A percentile compares a stretch with the other conserved stretches of the same genome.
Conservation (phyloP, 2,113 vertebrate species). For the Murina feae region DNA sequence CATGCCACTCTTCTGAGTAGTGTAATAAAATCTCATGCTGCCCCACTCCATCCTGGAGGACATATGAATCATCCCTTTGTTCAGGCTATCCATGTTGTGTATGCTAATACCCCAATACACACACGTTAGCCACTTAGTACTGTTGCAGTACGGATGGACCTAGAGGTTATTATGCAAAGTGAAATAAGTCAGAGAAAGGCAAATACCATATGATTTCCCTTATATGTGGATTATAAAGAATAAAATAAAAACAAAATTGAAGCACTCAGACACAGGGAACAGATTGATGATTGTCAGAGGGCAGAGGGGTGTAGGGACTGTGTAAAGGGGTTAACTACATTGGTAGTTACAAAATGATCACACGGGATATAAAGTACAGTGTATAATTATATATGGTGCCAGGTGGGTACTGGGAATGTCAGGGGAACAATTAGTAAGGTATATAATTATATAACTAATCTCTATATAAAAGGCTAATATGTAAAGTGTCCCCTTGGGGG, state of each 20-base stretch:
- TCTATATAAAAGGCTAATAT: too few species aligned
- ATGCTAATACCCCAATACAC: not conserved
- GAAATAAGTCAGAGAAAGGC: not conserved
- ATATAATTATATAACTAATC: not conserved
- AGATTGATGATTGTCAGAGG: not conserved
- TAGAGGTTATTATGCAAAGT: not conserved
- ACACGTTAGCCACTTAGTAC: not conserved
- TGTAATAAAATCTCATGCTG: not conserved
- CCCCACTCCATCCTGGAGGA: not conserved
- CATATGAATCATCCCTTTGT: not conserved
- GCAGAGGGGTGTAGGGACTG: not conserved
- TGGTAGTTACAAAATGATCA: not conserved
- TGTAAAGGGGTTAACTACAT: not conserved
- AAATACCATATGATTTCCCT: not conserved
- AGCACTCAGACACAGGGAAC: not conserved
- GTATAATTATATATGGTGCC: not conserved
- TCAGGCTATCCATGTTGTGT: not conserved
- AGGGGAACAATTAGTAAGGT: not conserved
- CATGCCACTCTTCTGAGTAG: not conserved
- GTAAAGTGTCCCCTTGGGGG: too few species aligned
- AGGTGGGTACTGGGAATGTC: not conserved
- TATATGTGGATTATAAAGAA: not conserved
- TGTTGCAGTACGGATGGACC: not conserved
- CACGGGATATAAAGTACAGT: not conserved
- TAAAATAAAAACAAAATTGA: not conserved